These are phyloP conservation scores for Mythimna lalbum DNA, from an alignment of 2,888 invertebrate species.

Conservation along the genomic window DNA sequence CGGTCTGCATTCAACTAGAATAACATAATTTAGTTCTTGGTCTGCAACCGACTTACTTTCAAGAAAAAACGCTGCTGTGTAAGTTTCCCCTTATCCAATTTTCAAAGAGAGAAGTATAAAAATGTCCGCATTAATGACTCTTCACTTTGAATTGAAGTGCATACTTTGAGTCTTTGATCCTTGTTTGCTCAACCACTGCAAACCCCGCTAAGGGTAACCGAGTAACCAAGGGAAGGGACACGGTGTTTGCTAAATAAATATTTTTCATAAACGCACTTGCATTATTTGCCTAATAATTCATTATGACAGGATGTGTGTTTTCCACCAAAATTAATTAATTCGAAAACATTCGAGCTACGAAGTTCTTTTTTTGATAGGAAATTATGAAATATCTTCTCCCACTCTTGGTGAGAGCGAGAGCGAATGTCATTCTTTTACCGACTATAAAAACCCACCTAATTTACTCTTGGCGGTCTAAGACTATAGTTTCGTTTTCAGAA, in stretches of 20 bases:
- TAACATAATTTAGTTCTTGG: too few species aligned
- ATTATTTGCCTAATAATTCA: constrained; percentile 83
- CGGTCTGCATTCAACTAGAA: too few species aligned
- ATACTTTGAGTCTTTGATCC: constrained; percentile 81
- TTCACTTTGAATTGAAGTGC: constrained; percentile 63
- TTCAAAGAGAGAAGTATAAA: constrained; percentile 46
- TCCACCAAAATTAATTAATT: constrained; percentile 48
- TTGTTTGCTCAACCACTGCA: constrained; percentile 80
- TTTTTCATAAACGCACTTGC: constrained; percentile 82
- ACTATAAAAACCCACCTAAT: too few species aligned
- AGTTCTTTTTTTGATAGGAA: neutral
- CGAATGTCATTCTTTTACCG: too few species aligned
- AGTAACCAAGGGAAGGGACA: constrained; percentile 65
- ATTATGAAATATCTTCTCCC: too few species aligned
- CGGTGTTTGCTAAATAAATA: constrained; percentile 84
- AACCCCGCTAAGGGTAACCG: constrained; percentile 72
- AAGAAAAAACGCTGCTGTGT: neutral
- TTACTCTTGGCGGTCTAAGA: too few species aligned
- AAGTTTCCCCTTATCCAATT: neutral
- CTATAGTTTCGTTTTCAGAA: too few species aligned
- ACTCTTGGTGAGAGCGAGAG: too few species aligned
- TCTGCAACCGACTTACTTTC: neutral
- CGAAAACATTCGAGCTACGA: neutral
- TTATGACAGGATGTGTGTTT: constrained; percentile 70
- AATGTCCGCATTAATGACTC: constrained; percentile 68